Conservation (phyloP, 2,113 vertebrate species). For the Bos javanicus region DNA sequence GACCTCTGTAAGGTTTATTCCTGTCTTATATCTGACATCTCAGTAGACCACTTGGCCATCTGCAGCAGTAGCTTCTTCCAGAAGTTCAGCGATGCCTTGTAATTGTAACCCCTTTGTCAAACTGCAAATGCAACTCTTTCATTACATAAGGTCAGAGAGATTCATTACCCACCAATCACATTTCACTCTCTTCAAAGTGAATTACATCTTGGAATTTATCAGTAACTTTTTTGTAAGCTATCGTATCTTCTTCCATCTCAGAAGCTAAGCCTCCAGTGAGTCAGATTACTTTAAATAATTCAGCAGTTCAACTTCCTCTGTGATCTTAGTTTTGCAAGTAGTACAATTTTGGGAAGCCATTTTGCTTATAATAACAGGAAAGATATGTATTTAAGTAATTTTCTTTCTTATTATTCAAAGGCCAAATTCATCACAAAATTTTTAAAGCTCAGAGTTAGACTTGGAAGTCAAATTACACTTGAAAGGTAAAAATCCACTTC, state of each 20-base stretch:
- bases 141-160: background rate
- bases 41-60: background rate
- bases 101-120: conserved; percentile 20
- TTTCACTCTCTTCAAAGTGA: conserved; percentile 47
- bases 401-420: conserved; percentile 20
- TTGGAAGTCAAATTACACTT: conserved; percentile 29
- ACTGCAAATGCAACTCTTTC: background rate
- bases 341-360: background rate
- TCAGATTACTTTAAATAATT: conserved; percentile 46
- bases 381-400: background rate
- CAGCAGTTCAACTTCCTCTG: conserved; percentile 10
- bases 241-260: conserved; percentile 20
- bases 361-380: conserved; percentile 17
- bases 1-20: conserved; percentile 32
- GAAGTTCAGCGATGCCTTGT: conserved; percentile 17
- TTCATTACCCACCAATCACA: background rate
- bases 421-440: background rate
- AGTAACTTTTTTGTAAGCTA: conserved; percentile 20
- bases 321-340: conserved; percentile 31
- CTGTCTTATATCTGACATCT: conserved; percentile 5
- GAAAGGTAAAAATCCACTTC: background rate
- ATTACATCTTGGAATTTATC: conserved; percentile 44
- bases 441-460: background rate
- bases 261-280: background rate
- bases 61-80: background rate